Evolutionary conservation across 2,797 vertebrate species (phyloP).

Genomic region (Falco cherrug): DNA sequence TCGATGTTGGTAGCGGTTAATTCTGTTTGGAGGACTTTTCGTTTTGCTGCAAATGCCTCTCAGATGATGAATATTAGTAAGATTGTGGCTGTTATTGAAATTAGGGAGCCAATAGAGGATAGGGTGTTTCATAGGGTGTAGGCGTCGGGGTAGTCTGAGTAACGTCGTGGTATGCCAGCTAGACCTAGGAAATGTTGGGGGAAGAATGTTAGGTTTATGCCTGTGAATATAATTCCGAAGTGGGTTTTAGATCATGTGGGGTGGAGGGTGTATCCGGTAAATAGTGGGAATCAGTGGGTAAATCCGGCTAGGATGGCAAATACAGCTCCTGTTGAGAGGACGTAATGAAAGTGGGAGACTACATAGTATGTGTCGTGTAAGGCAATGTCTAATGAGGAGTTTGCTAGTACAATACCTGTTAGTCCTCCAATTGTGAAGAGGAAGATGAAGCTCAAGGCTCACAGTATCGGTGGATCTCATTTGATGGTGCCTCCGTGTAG

Average conservation of each 20-base stretch:
- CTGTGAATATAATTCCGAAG: neutral
- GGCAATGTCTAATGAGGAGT: neutral
- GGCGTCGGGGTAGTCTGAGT: too few species aligned
- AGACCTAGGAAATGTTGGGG: neutral
- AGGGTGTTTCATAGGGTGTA: too few species aligned
- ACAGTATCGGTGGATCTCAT: constrained; percentile 28
- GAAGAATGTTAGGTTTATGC: neutral
- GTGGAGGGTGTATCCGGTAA: neutral
- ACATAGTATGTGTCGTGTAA: neutral
- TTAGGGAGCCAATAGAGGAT: too few species aligned
- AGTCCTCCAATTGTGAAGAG: neutral
- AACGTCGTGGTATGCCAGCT: accelerated
- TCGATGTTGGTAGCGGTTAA: too few species aligned
- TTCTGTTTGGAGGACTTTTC: too few species aligned
- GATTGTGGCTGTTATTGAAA: too few species aligned
- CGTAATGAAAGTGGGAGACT: constrained; percentile 62
- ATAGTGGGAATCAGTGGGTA: constrained; percentile 46
- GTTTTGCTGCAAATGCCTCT: too few species aligned
- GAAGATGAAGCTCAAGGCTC: constrained; percentile 57
- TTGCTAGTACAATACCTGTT: neutral
- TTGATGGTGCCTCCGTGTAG: constrained; percentile 7
- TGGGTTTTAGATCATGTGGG: neutral
- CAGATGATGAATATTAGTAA: too few species aligned
- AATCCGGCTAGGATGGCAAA: constrained; percentile 31
- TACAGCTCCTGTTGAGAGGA: neutral